Evolutionary conservation across 2,888 invertebrate genomes (phyloP), one percentile per base, ranked within the genome.

Genomic region (Drosophila monieri): DNA sequence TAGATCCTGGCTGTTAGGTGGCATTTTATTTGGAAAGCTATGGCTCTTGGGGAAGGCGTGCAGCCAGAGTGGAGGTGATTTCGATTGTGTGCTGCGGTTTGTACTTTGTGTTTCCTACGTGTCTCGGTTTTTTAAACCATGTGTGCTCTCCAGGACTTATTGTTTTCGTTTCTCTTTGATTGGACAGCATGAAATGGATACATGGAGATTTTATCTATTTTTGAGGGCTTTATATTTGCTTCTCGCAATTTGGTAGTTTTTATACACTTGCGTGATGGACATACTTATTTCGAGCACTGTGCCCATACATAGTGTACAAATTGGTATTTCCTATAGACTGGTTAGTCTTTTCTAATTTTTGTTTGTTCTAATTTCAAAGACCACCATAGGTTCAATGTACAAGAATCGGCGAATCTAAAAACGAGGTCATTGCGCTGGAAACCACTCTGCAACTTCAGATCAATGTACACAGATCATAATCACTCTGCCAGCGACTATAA

Each of bases 111-210:
- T 66, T 74, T 77, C 64, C 83, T 85, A 85, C 85, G 85, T 85
- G 85, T 85, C 78, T 87, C 73, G 85, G 72, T 72, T 86, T 77
- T 85, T 78, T 77, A 86, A 86, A 86, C 84, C 77, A 78, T 80
- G 69, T 79, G 74, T 72, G 57, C 54, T 70, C 47, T 62, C 53
- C 58, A 53, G 65, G 72, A 77, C 69, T 73, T 76, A 78, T 79
- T 74, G 77, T 73, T 76, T 74, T 60, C 66, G 58, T 56, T 62
- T 64, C 56, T 58, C 44, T 72, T 56, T 81, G 78, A 74, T 85
- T 74, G 61, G 51, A 47, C 59, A 53, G 73, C 55, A 61, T 62
- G 44, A 46, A 49, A 18, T 27, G 44, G 61, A 32, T 21, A 27
- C 54, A 25, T 8, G 14, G 43, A 32, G 53, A 73, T 83, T 85